A percentile compares a stretch with the other conserved stretches of the same genome.
Conservation (phyloP, 2,888 invertebrate genomes). For the Pyrgus malvae region DNA sequence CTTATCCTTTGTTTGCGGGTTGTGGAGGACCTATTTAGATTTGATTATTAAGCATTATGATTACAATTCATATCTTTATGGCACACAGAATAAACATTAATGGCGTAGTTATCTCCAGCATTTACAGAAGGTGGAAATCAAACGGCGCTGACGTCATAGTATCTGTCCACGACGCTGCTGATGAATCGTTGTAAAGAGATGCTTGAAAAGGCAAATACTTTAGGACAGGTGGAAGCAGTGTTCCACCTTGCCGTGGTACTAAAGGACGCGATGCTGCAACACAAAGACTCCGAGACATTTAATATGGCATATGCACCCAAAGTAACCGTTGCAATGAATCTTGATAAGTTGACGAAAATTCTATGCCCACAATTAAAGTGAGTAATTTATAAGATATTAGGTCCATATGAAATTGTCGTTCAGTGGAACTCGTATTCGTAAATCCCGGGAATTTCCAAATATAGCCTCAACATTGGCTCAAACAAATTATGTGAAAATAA, state of each 20-base stretch:
- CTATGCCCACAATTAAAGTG: background rate
- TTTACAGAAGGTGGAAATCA: background rate
- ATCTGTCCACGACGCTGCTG: background rate
- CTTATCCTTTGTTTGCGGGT: too few species aligned
- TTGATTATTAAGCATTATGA: too few species aligned
- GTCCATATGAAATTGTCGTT: too few species aligned
- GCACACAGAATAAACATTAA: too few species aligned
- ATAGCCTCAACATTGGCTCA: too few species aligned
- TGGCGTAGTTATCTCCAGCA: too few species aligned
- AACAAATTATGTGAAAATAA: too few species aligned
- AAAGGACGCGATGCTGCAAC: background rate
- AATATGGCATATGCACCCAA: background rate
- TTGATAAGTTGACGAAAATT: constrained; percentile 1
- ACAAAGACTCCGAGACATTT: background rate
- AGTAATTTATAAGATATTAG: background rate
- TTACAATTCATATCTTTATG: too few species aligned
- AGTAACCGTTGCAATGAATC: background rate
- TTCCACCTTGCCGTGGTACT: constrained; percentile 3
- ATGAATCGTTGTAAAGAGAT: background rate
- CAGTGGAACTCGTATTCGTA: too few species aligned
- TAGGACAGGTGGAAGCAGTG: constrained; percentile 1
- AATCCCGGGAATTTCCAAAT: too few species aligned
- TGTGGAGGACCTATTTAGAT: too few species aligned
- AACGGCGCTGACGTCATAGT: background rate
- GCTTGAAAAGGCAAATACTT: background rate